Base-by-base conservation (phyloP, 64 coral and sea anemone genomes). In the Porites australiensis region DNA sequence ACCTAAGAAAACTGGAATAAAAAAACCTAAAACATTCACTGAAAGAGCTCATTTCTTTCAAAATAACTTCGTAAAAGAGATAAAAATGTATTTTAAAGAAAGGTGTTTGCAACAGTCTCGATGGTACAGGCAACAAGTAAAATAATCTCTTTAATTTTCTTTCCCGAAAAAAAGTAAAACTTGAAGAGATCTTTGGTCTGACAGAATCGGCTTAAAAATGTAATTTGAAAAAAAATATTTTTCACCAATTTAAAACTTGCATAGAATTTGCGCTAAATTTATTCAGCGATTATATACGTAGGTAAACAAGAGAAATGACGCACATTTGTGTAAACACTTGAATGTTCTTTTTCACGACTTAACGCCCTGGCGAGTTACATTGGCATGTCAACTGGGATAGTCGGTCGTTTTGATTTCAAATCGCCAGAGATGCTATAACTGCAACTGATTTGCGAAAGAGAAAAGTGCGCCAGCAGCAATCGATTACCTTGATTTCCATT, bases 311-410 rank as follows among this genome's bases (percentile, higher is more conserved):
- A 23, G 43, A 46, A 13, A 50, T 84, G 81, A 69, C 61, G 81
- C 81, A 84, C 45, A 10, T 82, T 63, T 13, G 18, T 11, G 62
- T 20, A 64, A 84, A 68, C 46, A 84, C 23, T 83, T 68, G 48
- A 3, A 15, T n/a, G 46, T 50, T 57, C 18, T 76, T 20, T 84
- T 37, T 50, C 18, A n/a, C 55, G 63, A 63, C 23, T 62, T 43
- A 81, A 62, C 13, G 11, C 57, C 27, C 22, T 45, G 78, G 9
- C 78, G 78, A 62, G 47, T 63, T 61, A 66, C 44, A 82, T 82
- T 64, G 44, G 44, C 44, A 52, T 69, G 22, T 23, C 19, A 84
- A 84, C 69, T 84, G n/a, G 37, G 45, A 2, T 50, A 13, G 8
- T 14, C 8, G 63, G 63, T 68, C 62, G 23, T 63, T 44, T 64